Base-by-base conservation (phyloP, 2,113 vertebrate genomes). In the Arenaria interpres region DNA sequence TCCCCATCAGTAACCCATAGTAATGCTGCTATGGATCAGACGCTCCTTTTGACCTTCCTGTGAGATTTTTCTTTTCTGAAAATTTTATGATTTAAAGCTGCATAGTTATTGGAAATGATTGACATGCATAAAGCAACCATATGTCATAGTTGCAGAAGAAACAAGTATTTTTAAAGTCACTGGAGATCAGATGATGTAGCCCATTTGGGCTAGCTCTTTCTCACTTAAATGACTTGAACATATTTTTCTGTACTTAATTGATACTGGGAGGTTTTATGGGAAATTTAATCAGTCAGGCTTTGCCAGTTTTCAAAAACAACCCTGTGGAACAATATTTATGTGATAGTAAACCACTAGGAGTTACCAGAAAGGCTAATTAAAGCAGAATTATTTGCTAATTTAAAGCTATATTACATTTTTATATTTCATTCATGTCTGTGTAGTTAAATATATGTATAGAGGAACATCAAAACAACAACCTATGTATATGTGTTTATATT, bases 341-440 rank as follows among this genome's bases (percentile, higher is more conserved):
- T 86, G 66, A 83, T 88, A 77, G 82, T 93, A 96, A 95, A 92
- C 51, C 45, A 56, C 41, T 33, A 83, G 71, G 63, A 95, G 59
- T 88, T 95, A 83, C 64, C 28, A 74, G 57, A 82, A 88, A 82
- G 20, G 32, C 74, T 95, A 95, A 93, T 95, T 96, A 93, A 93
- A 87, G 21, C 30, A 80, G 50, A 91, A 54, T 74, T 78, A 83
- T 89, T 90, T 90, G 50, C 27, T 85, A 57, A n/a, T 79, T 95
- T 71, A 94, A 88, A 76, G 20, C 32, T 56, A 35, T 85, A 41
- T 93, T 82, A 37, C 43, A 43, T 53, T 79, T 89, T 76, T 62
- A 57, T 71, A 86, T 92, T 86, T 96, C 15, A 53, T 79, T 59
- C 33, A 54, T 66, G 35, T 88, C 71, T 59, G 32, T 91, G 28